Percentiles rank a stretch among this genome's conserved stretches.
These are phyloP conservation scores for Geopemphigus sp. DNA, from an alignment of 1,140 invertebrate genomes.

Conservation along the genomic window DNA sequence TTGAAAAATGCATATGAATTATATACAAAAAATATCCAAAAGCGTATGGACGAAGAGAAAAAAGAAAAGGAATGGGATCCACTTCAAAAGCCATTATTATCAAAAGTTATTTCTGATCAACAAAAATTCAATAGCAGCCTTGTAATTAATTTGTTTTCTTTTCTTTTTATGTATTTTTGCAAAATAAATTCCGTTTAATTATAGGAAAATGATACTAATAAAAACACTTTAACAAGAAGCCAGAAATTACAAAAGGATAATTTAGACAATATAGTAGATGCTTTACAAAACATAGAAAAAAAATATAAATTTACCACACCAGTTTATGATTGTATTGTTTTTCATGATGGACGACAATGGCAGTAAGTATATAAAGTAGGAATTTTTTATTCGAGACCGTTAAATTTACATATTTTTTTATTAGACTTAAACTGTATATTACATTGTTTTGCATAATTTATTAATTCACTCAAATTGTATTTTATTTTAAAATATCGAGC, in stretches of 20 bases:
- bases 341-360: slow-evolving; percentile 80
- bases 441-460: no score
- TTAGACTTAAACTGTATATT: no score
- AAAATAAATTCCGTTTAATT: slow-evolving; percentile 50
- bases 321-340: slow-evolving; percentile 90
- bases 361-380: slow-evolving; percentile 59
- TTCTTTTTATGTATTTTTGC: not conserved
- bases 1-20: slow-evolving; percentile 82
- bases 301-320: slow-evolving; percentile 84
- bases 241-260: slow-evolving; percentile 89
- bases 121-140: slow-evolving; percentile 32
- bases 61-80: slow-evolving; percentile 86
- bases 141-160: not conserved
- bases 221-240: slow-evolving; percentile 60
- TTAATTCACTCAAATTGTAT: no score
- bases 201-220: slow-evolving; percentile 57
- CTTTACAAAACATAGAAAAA: slow-evolving; percentile 77
- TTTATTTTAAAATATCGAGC: no score
- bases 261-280: slow-evolving; percentile 79
- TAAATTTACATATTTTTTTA: no score
- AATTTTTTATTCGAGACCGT: not conserved
- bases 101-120: slow-evolving; percentile 59
- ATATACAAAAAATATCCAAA: slow-evolving; percentile 79
- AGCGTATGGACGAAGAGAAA: slow-evolving; percentile 77
- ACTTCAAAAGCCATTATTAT: slow-evolving; percentile 72